phyloP scores from a whole-genome alignment of 2,888 invertebrate species.

The Blomia tropicalis region DNA sequence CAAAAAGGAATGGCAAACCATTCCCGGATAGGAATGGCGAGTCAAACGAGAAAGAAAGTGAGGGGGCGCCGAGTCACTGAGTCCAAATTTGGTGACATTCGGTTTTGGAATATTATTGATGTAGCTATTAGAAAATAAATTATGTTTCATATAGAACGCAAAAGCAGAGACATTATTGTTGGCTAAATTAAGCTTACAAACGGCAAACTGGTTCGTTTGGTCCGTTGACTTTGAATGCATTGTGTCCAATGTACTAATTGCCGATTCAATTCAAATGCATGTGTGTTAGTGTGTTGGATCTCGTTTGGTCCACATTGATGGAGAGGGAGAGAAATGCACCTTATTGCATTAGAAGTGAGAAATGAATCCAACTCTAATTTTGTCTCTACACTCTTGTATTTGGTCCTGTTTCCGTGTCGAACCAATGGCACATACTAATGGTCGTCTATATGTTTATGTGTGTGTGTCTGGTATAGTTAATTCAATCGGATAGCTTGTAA shows the following conservation, averaged over 20 bases:
- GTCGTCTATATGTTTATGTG: neutral
- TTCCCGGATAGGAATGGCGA: too few species aligned
- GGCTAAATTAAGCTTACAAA: slow-evolving; percentile 2
- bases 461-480: neutral
- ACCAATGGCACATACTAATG: slow-evolving; percentile 10
- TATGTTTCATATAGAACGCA: neutral
- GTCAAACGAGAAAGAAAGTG: too few species aligned
- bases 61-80: too few species aligned
- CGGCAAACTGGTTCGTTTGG: neutral
- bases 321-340: neutral
- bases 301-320: neutral
- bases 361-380: neutral
- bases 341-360: neutral
- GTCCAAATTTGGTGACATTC: neutral
- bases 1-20: too few species aligned
- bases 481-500: too few species aligned
- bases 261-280: slow-evolving; percentile 2
- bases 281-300: neutral
- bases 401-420: neutral
- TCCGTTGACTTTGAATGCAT: too few species aligned
- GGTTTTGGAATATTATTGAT: slow-evolving; percentile 12
- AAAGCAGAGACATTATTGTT: neutral
- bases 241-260: neutral
- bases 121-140: slow-evolving; percentile 13
- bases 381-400: too few species aligned